Evolutionary conservation across 2,888 invertebrate species (phyloP), one percentile per base, ranked within the genome.

Genomic region (Tenthredo notha): DNA sequence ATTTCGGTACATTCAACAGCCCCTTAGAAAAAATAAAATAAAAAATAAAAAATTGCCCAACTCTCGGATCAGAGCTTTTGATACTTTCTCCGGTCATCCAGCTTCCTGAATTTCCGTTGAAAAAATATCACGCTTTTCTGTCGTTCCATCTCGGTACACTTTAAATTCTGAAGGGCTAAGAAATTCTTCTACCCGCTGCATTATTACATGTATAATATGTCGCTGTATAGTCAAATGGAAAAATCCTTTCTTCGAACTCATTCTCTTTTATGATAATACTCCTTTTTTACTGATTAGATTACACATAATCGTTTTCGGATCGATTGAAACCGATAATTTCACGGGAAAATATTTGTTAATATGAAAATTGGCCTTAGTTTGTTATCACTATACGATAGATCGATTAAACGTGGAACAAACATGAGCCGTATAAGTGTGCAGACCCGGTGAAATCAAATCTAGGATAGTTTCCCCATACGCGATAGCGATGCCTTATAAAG

Each of bases 61-160:
- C 80, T 80, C 80, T 61, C 61, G 61, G 80, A 61, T 80, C 80
- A 58, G 61, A 61, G 80, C 58, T 80, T 80, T 61, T 21, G 58
- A 50, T 80, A 80, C 80, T 40, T 80, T 80, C 12, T 61, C n/a
- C 80, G 80, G 61, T 29, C 37, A 50, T 61, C 80, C 37, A 58
- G 40, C 58, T 61, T 58, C 61, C 47, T n/a, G 80, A 61, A 58
- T 80, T 80, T 61, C 37, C 10, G 18, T 40, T 61, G 40, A 61
- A 40, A 61, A 80, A 80, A 21, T 58, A 9, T 61, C 80, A 80
- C 40, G 37, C n/a, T 80, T 61, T 80, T 61, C 29, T 50, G 21
- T 6, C 61, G 61, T 40, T 58, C 61, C 61, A 40, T 40, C 0
- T 61, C 61, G 40, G 12, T 80, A 37, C 43, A 61, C 61, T 80